Conservation (phyloP, 64 coral and sea anemone species). For the Orbicella faveolata region DNA sequence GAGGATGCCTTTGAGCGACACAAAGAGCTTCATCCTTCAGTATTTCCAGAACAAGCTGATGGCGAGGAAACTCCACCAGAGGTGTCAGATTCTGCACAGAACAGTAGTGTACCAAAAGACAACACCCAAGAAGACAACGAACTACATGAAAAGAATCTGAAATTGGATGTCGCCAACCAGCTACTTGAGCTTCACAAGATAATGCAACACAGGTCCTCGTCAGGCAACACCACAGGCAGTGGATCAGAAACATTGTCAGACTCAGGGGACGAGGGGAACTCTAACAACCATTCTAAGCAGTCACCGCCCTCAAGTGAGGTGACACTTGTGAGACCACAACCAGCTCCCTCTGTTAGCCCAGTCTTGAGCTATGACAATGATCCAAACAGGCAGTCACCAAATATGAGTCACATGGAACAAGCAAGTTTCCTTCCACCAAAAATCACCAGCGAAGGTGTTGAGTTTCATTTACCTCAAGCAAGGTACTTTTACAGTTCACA, state of each 20-base stretch:
- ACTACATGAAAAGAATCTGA: constrained; percentile 8
- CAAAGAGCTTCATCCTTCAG: constrained; percentile 74
- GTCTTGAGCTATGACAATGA: not conserved
- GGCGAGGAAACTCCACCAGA: not conserved
- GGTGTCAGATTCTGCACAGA: not conserved
- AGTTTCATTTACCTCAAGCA: not conserved
- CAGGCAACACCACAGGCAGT: not conserved
- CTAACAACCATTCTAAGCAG: not conserved
- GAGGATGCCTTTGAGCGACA: constrained; percentile 84
- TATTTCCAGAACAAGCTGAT: constrained; percentile 22
- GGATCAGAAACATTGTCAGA: constrained; percentile 33
- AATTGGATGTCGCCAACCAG: constrained; percentile 33
- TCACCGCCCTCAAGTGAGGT: not conserved
- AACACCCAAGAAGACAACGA: not conserved
- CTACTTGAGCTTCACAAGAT: constrained; percentile 42
- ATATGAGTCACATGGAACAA: not conserved
- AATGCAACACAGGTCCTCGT: not conserved
- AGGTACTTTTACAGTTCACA: not conserved
- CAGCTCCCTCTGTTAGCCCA: not conserved
- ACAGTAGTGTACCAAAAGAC: not conserved
- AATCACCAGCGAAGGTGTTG: not conserved
- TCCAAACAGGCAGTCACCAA: not conserved
- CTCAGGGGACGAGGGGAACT: not conserved
- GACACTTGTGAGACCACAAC: not conserved
- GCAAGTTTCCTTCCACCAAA: not conserved